A percentile compares a stretch with the other conserved stretches of the same genome.
Evolutionary conservation across 2,113 vertebrate species (phyloP).

Genomic region (Pygoscelis antarcticus): DNA sequence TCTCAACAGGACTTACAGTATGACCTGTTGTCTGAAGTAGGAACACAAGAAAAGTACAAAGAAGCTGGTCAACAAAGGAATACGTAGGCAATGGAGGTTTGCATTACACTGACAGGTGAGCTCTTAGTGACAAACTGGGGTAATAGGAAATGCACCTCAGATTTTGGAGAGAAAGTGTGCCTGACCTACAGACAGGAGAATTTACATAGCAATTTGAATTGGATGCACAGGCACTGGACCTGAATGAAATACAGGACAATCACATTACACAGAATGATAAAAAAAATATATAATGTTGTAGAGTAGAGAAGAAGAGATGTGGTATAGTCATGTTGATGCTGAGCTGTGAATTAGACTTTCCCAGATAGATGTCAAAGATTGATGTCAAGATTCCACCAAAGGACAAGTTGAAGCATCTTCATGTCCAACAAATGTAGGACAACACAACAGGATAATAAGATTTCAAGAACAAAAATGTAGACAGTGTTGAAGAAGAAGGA

Average conservation of each 20-base stretch:
- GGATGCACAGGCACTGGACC: background rate
- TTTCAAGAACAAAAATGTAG: background rate
- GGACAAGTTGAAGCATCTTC: background rate
- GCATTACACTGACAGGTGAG: background rate
- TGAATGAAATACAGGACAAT: background rate
- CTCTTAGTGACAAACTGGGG: background rate
- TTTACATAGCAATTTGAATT: background rate
- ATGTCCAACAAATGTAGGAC: background rate
- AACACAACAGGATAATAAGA: background rate
- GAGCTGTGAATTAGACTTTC: background rate
- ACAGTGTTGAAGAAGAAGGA: background rate
- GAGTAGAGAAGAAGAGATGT: background rate
- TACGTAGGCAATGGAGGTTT: background rate
- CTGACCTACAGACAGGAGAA: background rate
- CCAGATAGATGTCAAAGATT: background rate
- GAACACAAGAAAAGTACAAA: background rate
- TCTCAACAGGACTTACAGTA: background rate
- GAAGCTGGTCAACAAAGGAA: background rate
- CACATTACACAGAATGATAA: background rate
- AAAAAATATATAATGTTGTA: background rate
- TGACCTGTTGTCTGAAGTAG: background rate
- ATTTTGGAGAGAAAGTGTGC: background rate
- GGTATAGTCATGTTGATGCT: background rate
- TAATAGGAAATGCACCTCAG: background rate
- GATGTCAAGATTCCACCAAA: background rate